Conservation (phyloP, 2,113 vertebrate species). For the Dendrocopos noguchii region DNA sequence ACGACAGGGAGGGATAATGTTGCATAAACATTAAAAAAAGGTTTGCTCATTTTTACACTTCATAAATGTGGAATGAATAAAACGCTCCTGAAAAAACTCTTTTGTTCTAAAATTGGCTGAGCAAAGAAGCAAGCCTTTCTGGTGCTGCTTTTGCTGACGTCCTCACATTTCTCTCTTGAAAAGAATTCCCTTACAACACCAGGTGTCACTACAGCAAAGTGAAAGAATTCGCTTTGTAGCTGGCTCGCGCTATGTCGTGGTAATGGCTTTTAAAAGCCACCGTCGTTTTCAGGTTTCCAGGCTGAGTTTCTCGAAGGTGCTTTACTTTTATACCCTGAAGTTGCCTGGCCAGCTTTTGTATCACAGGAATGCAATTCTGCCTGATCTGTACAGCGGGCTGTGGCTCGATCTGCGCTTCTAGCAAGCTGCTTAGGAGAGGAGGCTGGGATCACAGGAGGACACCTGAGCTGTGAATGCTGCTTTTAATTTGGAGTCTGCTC, state of each 20-base stretch:
- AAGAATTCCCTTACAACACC: not conserved
- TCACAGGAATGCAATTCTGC: fast-evolving
- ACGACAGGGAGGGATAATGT: not conserved
- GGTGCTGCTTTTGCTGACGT: not conserved
- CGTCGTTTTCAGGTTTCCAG: fast-evolving
- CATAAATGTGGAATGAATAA: not conserved
- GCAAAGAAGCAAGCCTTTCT: not conserved
- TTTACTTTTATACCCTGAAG: not conserved
- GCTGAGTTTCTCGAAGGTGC: fast-evolving
- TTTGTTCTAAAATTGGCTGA: not conserved
- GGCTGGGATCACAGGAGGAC: not conserved
- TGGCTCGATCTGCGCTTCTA: fast-evolving
- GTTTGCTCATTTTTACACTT: not conserved
- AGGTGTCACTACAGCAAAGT: constrained; percentile 58
- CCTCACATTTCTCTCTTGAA: fast-evolving
- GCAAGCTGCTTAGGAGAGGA: not conserved
- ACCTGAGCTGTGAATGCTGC: not conserved
- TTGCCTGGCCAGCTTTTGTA: not conserved
- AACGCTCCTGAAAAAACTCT: not conserved
- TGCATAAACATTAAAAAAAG: not conserved
- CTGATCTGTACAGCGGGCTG: not conserved
- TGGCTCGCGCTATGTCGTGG: fast-evolving
- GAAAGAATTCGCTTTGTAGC: not conserved
- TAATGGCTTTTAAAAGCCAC: not conserved
- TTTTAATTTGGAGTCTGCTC: not conserved